Evolutionary conservation across 1,140 invertebrate genomes (phyloP).

Genomic region (Muscidifurax raptorellus): DNA sequence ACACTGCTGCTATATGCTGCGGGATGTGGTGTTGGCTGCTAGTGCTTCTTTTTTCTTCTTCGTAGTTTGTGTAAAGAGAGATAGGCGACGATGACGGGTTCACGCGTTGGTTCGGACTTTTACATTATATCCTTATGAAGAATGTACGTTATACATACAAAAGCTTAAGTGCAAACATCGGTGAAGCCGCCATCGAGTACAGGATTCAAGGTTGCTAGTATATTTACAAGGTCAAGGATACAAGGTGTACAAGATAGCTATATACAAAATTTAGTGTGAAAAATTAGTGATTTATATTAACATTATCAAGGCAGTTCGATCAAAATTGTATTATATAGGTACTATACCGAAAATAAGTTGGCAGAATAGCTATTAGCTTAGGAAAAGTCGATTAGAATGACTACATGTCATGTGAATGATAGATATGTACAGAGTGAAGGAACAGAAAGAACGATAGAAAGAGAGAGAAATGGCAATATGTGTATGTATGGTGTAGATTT

Average conservation of each 20-base stretch:
- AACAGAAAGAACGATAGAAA: background rate
- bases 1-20: background rate
- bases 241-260: background rate
- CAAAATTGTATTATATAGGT: conserved; percentile 10
- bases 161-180: background rate
- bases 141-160: no score
- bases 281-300: background rate
- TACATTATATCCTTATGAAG: no score
- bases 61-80: no score
- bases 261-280: background rate
- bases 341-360: conserved; percentile 43
- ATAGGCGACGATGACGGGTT: no score
- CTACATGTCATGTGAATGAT: conserved; percentile 5
- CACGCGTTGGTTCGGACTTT: no score
- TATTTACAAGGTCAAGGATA: no score
- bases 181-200: conserved; percentile 10
- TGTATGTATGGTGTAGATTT: background rate
- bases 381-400: conserved; percentile 31
- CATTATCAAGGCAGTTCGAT: conserved; percentile 21
- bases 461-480: background rate
- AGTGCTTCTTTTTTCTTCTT: background rate
- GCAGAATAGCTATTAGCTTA: conserved; percentile 24
- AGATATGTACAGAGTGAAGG: conserved; percentile 10
- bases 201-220: conserved; percentile 2
- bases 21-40: background rate